Percentiles rank a stretch among this genome's conserved stretches.
These are phyloP conservation scores for Clistopyga incitator DNA, from an alignment of 2,888 invertebrate species.

Conservation along the genomic window DNA sequence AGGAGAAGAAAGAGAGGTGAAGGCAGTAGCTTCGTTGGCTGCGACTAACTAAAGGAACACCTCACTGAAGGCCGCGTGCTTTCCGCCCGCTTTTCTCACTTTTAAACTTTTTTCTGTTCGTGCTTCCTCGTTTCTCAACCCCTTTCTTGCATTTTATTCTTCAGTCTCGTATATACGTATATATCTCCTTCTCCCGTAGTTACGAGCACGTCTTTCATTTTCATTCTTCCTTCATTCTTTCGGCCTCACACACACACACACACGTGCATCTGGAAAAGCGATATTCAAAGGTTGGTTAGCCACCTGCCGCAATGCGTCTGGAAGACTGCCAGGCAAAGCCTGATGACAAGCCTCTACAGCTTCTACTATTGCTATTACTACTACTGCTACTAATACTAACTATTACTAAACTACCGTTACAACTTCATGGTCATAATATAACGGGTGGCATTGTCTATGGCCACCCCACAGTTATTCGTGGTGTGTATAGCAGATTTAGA, in stretches of 20 bases:
- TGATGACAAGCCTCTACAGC: constrained; percentile 38
- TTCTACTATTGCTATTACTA: constrained; percentile 12
- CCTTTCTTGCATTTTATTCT: constrained; percentile 11
- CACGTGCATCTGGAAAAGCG: constrained; percentile 44
- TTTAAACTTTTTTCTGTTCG: neutral
- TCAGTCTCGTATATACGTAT: neutral
- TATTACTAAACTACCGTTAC: constrained; percentile 11
- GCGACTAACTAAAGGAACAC: constrained; percentile 15
- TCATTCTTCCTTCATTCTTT: constrained; percentile 32
- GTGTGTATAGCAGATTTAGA: neutral
- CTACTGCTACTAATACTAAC: neutral
- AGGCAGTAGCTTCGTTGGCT: neutral
- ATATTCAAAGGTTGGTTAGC: constrained; percentile 60
- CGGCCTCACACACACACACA: constrained; percentile 8
- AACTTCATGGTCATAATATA: constrained; percentile 2
- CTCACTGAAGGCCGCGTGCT: constrained; percentile 12
- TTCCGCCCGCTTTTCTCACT: neutral
- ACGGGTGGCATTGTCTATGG: neutral
- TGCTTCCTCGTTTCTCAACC: constrained; percentile 5
- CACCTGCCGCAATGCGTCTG: constrained; percentile 81
- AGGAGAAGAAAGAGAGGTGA: neutral
- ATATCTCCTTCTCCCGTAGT: neutral
- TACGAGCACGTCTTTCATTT: constrained; percentile 29
- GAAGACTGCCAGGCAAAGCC: constrained; percentile 77
- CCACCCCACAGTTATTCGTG: neutral